Percentiles rank a stretch among this genome's conserved stretches.
Conservation (phyloP, 2,797 vertebrate genomes). For the Nannoperca australis region DNA sequence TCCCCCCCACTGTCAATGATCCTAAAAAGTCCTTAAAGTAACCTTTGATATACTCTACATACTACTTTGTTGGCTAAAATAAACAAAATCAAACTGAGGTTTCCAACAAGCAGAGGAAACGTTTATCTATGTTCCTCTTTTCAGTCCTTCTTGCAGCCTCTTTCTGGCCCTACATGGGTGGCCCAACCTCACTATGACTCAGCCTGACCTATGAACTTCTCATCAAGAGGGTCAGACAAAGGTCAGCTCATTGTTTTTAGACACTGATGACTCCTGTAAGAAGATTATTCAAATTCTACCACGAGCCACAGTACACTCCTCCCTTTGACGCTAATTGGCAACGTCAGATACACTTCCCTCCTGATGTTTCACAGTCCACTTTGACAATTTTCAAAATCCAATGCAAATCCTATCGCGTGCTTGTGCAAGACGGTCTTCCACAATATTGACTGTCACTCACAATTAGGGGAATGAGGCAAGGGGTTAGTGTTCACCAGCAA, state of each 20-base stretch:
- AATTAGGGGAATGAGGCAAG: constrained; percentile 79
- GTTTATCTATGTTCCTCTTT: not conserved
- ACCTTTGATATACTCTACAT: not conserved
- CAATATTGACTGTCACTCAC: constrained; percentile 87
- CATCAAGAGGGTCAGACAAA: constrained; percentile 65
- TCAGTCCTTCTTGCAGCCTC: constrained; percentile 7
- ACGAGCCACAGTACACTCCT: constrained; percentile 55
- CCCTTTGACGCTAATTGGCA: constrained; percentile 79
- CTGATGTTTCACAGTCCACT: constrained; percentile 80
- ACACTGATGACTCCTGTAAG: constrained; percentile 70
- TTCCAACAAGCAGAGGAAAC: not conserved
- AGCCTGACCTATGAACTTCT: constrained; percentile 51
- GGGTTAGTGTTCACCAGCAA: constrained; percentile 77
- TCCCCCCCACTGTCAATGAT: not conserved
- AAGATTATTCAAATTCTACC: constrained; percentile 80
- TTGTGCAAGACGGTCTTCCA: constrained; percentile 66
- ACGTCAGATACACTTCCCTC: constrained; percentile 80
- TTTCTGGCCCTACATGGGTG: constrained; percentile 38
- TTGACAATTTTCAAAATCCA: constrained; percentile 87
- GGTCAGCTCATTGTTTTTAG: constrained; percentile 77
- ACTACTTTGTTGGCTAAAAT: constrained; percentile 2
- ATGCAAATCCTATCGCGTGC: constrained; percentile 85
- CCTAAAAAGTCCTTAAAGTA: not conserved
- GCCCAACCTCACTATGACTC: constrained; percentile 21
- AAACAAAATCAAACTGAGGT: not conserved